A percentile compares a stretch with the other conserved stretches of the same genome.
Evolutionary conservation across 1,140 invertebrate genomes (phyloP).

Genomic region (Musca vetustissima): DNA sequence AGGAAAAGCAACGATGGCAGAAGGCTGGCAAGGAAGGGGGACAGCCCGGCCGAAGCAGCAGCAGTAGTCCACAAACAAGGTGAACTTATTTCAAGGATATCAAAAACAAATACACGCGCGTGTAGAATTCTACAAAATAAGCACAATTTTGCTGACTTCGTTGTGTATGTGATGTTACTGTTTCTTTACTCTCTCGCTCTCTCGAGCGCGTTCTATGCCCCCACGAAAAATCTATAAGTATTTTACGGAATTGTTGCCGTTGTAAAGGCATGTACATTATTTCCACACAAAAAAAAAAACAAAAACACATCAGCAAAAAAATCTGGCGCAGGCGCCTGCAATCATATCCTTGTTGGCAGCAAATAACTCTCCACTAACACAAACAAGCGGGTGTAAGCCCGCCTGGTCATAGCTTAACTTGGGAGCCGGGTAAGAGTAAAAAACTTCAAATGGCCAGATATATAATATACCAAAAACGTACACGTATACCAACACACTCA

Average conservation of each 20-base stretch:
- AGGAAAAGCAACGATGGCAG: neutral
- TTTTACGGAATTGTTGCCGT: neutral
- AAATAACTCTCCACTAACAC: neutral
- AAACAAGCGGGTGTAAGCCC: neutral
- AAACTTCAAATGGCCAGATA: too few relatives aligned
- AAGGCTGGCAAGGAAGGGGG: neutral
- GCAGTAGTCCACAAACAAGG: conserved; percentile 14
- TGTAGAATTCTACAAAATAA: conserved; percentile 11
- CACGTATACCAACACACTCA: neutral
- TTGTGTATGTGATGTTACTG: too few relatives aligned
- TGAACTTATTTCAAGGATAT: conserved; percentile 24
- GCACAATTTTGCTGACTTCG: neutral
- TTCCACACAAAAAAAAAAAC: conserved; percentile 26
- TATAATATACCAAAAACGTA: conserved; percentile 11
- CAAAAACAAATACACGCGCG: conserved; percentile 23
- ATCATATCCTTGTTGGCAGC: neutral
- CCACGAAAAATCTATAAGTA: too few relatives aligned
- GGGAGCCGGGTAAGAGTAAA: conserved; percentile 1
- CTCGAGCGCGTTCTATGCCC: too few relatives aligned
- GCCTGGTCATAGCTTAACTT: neutral
- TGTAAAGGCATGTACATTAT: conserved; percentile 36
- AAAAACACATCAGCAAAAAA: too few relatives aligned
- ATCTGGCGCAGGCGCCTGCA: neutral
- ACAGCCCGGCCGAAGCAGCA: neutral
- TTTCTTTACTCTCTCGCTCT: too few relatives aligned